Base-by-base conservation (phyloP, 2,888 invertebrate genomes). In the Dorcus parallelipipedus region DNA sequence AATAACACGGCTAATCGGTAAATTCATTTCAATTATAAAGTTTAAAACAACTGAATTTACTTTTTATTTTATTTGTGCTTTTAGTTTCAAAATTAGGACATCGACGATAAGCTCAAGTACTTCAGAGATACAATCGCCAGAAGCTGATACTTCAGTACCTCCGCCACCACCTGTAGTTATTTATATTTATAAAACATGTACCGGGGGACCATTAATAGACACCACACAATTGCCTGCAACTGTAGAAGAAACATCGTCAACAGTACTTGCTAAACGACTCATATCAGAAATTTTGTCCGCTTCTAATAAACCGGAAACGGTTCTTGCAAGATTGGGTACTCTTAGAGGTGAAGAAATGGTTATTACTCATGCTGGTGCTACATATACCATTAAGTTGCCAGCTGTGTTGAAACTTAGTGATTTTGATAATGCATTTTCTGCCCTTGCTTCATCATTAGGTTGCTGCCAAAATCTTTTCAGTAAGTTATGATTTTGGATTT, bases 401-500 rank as follows among this genome's bases (percentile, higher is more conserved):
- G 75, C 70, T 48, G 56, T 82, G 51, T 80, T 62, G 5, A 76
- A 76, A 61, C 59, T 70, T 3, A 66, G 68, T 17, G 79, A 79
- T 59, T 73, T 85, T 48, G 82, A 82, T 56, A 78, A 78, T 60
- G 83, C 83, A 74, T 78, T 86, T 62, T 81, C 82, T 63, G 74
- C 75, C 41, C 69, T 86, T 1, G 80, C 82, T 60, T 76, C 76
- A 61, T 81, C 81, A 9, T 73, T 85, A 3, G 84, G 83, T 4
- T 82, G 82, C 65, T 86, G 86, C 70, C 75, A 79, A 26, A 83
- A 83, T 26, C 78, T 85, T 75, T 83, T 85, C 63, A 80, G 83
- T 71, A 75, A 73, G 73, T 70, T 23, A 43, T 42, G n/a, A 17
- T n/a, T 8, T 40, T 48, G n/a, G 17, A 10, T 52, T 52, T 52